Percentiles rank a stretch among this genome's conserved stretches.
Evolutionary conservation across 2,113 vertebrate species (phyloP).

Genomic region (Aramus guarauna): DNA sequence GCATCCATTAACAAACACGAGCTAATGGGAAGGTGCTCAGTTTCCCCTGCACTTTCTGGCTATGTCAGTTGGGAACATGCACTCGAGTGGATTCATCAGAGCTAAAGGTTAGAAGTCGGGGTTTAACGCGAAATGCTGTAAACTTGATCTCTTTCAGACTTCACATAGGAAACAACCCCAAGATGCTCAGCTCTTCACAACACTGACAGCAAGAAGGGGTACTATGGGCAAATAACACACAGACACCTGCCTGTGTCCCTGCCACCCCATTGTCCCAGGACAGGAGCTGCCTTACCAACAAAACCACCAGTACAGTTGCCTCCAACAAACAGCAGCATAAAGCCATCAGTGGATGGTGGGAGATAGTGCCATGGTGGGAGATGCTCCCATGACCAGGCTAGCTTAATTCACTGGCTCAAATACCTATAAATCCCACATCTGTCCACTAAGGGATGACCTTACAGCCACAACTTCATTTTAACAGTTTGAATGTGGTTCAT

Average conservation of each 20-base stretch:
- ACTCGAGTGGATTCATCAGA: neutral
- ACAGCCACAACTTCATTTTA: neutral
- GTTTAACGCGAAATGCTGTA: neutral
- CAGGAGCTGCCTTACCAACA: neutral
- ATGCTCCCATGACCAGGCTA: neutral
- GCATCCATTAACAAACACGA: neutral
- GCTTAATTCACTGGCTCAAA: neutral
- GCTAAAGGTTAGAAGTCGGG: neutral
- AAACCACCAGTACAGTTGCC: neutral
- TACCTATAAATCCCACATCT: neutral
- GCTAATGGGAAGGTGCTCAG: neutral
- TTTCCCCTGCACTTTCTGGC: neutral
- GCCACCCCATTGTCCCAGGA: neutral
- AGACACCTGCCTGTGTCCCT: neutral
- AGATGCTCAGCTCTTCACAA: neutral
- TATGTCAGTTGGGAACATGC: neutral
- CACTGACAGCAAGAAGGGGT: neutral
- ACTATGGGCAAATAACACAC: neutral
- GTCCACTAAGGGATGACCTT: neutral
- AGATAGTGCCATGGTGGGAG: neutral
- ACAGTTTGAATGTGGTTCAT: neutral
- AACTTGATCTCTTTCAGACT: neutral
- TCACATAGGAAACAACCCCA: neutral
- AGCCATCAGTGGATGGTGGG: neutral
- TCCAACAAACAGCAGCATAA: neutral